A percentile compares a stretch with the other conserved stretches of the same genome.
phyloP scores from a whole-genome alignment of 2,797 vertebrate genomes.

The Ciconia nigra region DNA sequence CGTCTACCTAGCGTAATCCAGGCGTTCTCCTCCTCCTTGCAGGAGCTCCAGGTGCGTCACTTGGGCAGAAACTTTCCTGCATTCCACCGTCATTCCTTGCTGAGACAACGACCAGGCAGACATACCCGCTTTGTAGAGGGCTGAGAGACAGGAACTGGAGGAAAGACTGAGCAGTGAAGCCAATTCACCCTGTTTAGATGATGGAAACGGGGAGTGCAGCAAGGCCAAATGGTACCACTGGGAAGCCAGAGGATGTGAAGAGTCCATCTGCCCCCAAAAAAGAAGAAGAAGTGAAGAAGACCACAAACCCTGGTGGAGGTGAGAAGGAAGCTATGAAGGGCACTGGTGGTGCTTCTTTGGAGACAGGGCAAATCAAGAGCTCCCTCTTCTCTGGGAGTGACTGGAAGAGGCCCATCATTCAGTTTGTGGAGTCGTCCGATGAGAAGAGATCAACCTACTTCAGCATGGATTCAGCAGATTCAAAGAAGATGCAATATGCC shows the following conservation, averaged over 20 bases:
- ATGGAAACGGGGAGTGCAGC: constrained; percentile 69
- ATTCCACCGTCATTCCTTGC: constrained; percentile 9
- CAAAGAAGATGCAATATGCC: constrained; percentile 65
- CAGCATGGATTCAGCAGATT: constrained; percentile 74
- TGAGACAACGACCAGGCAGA: background rate
- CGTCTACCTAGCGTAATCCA: background rate
- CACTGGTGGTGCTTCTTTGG: constrained; percentile 30
- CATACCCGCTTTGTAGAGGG: background rate
- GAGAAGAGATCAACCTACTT: constrained; percentile 78
- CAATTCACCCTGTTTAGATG: background rate
- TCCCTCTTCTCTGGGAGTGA: constrained; percentile 70
- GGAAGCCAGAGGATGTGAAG: constrained; percentile 64
- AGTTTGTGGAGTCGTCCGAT: constrained; percentile 75
- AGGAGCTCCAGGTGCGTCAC: constrained; percentile 65
- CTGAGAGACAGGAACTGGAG: background rate
- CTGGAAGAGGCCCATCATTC: constrained; percentile 78
- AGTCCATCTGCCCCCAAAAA: constrained; percentile 47
- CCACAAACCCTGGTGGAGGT: constrained; percentile 24
- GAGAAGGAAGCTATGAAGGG: constrained; percentile 64
- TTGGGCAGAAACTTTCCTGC: background rate
- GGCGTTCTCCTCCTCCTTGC: constrained; percentile 19
- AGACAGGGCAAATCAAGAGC: constrained; percentile 70
- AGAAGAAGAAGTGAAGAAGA: constrained; percentile 65
- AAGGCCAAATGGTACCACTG: constrained; percentile 53
- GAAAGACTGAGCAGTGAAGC: background rate